A percentile compares a stretch with the other conserved stretches of the same genome.
Conservation (phyloP, 2,888 invertebrate species). For the Deroplatys truncata region DNA sequence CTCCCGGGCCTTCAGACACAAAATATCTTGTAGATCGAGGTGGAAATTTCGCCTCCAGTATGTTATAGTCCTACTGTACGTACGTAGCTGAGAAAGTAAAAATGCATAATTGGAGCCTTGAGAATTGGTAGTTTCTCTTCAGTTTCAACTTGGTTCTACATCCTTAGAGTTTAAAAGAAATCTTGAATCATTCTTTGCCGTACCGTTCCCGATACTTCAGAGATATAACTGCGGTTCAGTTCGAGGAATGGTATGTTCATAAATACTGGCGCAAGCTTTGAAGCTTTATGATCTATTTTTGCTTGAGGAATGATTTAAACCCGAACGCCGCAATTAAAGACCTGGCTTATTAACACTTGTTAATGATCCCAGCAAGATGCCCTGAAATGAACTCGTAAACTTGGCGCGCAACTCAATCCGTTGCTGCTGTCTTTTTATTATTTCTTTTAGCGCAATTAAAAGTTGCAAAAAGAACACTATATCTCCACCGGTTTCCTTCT, state of each 20-base stretch:
- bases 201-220: background rate
- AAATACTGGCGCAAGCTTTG: background rate
- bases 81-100: too few species aligned
- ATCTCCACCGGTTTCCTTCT: background rate
- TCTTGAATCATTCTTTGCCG: background rate
- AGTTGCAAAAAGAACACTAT: background rate
- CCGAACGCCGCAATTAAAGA: background rate
- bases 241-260: background rate
- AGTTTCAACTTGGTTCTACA: background rate
- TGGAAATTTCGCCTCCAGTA: too few species aligned
- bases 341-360: background rate
- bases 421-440: background rate
- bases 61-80: too few species aligned
- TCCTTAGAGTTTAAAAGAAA: background rate
- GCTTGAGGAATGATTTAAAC: background rate
- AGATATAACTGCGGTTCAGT: background rate
- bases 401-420: background rate
- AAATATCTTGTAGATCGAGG: too few species aligned
- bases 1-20: too few species aligned
- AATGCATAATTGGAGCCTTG: too few species aligned
- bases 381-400: background rate
- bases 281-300: background rate
- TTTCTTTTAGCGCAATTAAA: background rate
- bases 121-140: too few species aligned
- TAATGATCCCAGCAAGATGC: background rate